These are phyloP conservation scores for Morone chrysops DNA, from an alignment of 2,113 vertebrate species.

Conservation along the genomic window DNA sequence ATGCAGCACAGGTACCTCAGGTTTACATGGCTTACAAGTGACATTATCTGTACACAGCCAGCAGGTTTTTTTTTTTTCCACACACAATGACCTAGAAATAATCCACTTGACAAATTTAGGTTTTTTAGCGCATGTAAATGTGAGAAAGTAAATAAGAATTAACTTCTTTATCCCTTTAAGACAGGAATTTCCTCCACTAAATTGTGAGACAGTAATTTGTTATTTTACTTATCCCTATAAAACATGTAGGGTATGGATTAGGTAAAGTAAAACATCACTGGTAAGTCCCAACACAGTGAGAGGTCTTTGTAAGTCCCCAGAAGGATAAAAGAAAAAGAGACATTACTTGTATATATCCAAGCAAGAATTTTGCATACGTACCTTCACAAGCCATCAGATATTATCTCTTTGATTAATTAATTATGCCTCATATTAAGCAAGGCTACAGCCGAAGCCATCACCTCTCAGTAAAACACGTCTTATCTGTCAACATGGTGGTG, in stretches of 20 bases:
- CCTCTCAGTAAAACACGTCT: background rate
- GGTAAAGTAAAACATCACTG: slow-evolving; percentile 9
- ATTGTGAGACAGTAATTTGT: slow-evolving; percentile 13
- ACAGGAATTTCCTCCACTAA: background rate
- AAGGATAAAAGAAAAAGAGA: slow-evolving; percentile 18
- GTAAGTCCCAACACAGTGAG: slow-evolving; percentile 32
- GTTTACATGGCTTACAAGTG: background rate
- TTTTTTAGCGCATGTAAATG: slow-evolving; percentile 14
- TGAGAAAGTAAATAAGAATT: slow-evolving; percentile 19
- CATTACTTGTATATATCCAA: background rate
- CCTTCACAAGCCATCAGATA: background rate
- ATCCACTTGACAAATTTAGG: slow-evolving; percentile 1
- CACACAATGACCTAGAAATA: slow-evolving; percentile 15
- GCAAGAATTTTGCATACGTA: background rate
- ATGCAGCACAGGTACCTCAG: background rate
- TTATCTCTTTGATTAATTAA: background rate
- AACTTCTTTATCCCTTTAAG: slow-evolving; percentile 28
- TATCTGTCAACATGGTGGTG: background rate
- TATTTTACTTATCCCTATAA: slow-evolving; percentile 35
- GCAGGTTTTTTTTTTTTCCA: background rate
- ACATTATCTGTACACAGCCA: background rate
- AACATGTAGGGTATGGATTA: slow-evolving; percentile 40
- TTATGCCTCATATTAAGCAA: background rate
- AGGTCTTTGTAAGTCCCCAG: slow-evolving; percentile 30
- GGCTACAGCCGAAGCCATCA: background rate